Evolutionary conservation across 2,113 vertebrate genomes (phyloP), one percentile per base, ranked within the genome.

Genomic region (Agelaius tricolor): DNA sequence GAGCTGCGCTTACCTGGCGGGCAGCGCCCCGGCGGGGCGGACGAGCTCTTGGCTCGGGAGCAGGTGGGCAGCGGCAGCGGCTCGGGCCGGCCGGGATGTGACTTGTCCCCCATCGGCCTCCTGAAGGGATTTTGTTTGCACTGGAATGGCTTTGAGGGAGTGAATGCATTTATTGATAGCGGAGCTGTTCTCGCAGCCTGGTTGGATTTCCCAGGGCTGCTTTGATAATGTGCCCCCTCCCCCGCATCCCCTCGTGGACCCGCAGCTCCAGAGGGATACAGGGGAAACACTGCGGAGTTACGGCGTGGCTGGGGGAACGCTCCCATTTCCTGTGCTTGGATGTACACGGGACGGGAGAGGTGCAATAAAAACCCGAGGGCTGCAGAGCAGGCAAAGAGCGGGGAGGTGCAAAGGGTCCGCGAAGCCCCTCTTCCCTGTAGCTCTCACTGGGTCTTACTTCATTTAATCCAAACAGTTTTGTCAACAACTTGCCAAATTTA

Each of bases 41-140:
- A 12, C n/a, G n/a, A 49, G 44, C 61, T 58, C 18, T 12, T 1
- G 31, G 18, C 84, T 62, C 8, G 22, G 31, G 26, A 31, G 61
- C 35, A 65, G 15, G 65, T 68, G 84, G 16, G 41, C 59, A 28
- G 73, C 39, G 21, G 59, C 43, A 23, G 82, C 22, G 30, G 57
- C n/a, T 81, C 22, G 7, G 62, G 28, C 49, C 52, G 52, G 35
- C 47, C 41, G 63, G 17, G 68, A 22, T 43, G 76, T 21, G 76
- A 23, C 33, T 43, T 24, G 16, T 2, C n/a, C 58, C 33, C 6
- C 47, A 5, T 2, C 27, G 67, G 44, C 49, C 23, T 67, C 61
- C 67, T 66, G 61, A 55, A 75, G 86, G 74, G 88, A 80, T 97
- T 96, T 94, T 94, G 96, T 89, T 89, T 43, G 86, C 78, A 3